Conservation (phyloP, 2,113 vertebrate genomes). For the Theropithecus gelada region DNA sequence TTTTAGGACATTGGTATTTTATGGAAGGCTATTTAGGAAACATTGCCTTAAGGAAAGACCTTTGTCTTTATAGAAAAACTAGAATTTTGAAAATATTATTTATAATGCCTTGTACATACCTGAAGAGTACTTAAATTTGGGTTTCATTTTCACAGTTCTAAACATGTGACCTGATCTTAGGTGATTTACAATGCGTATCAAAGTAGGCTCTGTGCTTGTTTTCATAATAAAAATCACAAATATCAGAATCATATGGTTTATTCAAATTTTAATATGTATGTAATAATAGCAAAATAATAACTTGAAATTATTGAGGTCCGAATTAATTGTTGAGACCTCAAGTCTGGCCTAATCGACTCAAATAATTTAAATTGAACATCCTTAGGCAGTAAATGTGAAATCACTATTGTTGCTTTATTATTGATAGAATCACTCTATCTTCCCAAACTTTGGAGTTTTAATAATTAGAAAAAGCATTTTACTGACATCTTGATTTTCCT, state of each 20-base stretch:
- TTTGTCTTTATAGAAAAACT: constrained; percentile 24
- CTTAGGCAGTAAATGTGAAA: not conserved
- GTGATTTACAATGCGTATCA: not conserved
- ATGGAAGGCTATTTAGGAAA: not conserved
- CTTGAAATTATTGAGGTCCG: not conserved
- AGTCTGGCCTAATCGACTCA: not conserved
- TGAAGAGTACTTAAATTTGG: not conserved
- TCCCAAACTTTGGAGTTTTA: not conserved
- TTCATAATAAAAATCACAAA: not conserved
- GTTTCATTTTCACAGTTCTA: not conserved
- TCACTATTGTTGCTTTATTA: not conserved
- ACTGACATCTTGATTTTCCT: not conserved
- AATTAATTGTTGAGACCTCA: not conserved
- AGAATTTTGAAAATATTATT: not conserved
- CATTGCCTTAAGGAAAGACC: not conserved
- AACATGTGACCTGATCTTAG: not conserved
- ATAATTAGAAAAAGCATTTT: not conserved
- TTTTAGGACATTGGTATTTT: not conserved
- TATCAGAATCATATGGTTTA: not conserved
- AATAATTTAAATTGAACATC: not conserved
- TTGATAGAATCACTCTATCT: not conserved
- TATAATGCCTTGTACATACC: not conserved
- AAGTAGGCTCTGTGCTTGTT: not conserved
- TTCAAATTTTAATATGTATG: not conserved
- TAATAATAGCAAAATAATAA: not conserved